Evolutionary conservation across 1,140 invertebrate species (phyloP), one percentile per base, ranked within the genome.

Genomic region (Drosophila ananassae): DNA sequence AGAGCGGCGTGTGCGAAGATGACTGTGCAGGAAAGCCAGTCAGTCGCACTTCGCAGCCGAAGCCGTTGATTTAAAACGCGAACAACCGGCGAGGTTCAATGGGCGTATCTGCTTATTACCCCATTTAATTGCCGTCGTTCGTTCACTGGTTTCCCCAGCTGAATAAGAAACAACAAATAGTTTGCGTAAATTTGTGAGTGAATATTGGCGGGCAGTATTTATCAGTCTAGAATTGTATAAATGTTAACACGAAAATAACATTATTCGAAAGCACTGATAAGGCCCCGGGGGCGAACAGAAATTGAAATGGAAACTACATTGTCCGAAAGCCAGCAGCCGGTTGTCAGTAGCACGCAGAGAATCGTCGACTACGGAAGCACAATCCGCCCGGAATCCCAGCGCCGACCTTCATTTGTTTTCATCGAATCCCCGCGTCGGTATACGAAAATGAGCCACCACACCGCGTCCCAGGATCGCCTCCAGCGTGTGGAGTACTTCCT

Each of bases 241-340:
- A 54, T 68, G 55, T 67, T 75, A 72, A 85, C 82, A 85, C 73
- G 83, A 76, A 85, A 85, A 85, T 37, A 87, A 75, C 82, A 85
- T 85, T 85, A 85, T 87, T 75, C 24, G 22, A 24, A 22, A 41
- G 3, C 24, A 22, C 56, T 67, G 81, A 85, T 85, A 85, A 85
- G 52, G 17, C 28, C 34, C 28, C 34, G 41, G 21, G 25, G 34
- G 32, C 22, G 6, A 44, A 41, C 21, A 17, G 12, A 44, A 30
- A 51, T 17, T 30, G 7, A 30, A 64, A 22, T 7, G 44, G 61
- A 28, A 67, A 77, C 60, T 80, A 58, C 58, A 60, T 59, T 89
- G 82, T 66, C 69, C 46, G 82, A 85, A 50, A 72, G 54, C 58
- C 66, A 77, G 44, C 54, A 57, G 63, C 39, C 75, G 25, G 59